Base-by-base conservation (phyloP, 2,888 invertebrate genomes). In the Macaria notata region DNA sequence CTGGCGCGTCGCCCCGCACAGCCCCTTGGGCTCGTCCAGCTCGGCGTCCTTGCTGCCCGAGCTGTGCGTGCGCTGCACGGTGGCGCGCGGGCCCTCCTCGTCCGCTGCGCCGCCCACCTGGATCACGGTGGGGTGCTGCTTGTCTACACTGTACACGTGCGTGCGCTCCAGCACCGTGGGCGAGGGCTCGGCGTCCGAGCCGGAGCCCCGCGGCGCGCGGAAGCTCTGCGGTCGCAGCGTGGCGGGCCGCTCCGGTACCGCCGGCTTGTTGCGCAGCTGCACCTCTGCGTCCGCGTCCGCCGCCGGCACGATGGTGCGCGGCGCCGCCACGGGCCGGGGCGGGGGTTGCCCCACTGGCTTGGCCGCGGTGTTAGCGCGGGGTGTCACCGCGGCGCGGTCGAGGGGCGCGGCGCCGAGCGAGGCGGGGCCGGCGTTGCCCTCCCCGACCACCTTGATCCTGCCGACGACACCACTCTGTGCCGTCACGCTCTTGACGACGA, bases 211-310 rank as follows among this genome's bases (percentile, higher is more conserved):
- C 51, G 84, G 78, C 54, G 80, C 88, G 60, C 92, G 84, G 77
- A 91, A 93, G 77, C 88, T 92, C 55, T 93, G 93, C 66, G 93
- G 92, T 29, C 93, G 92, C 58, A 95, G 86, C 46, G 94, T 93
- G 43, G 95, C 94, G 49, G 96, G 96, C 55, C 97, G 92, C 80
- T 96, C 96, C 49, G 97, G 97, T 66, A 97, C 94, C 50, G 95
- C 95, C 4, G 97, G 97, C 83, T 97, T 97, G 76, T 93, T 88
- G 31, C 94, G 91, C 64, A 94, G 78, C 73, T 92, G 92, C 46
- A 94, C 93, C 46, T 81, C 83, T 38, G 82, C 82, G 31, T 77
- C 78, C 9, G 75, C 76, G 9, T 76, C 79, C 7, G 61, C 31
- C 5, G 74, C 65, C 19, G 86, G 85, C 59, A 84, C 62, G 47